Evolutionary conservation across 2,113 vertebrate species (phyloP), one percentile per base, ranked within the genome.

Genomic region (Hyla sarda): DNA sequence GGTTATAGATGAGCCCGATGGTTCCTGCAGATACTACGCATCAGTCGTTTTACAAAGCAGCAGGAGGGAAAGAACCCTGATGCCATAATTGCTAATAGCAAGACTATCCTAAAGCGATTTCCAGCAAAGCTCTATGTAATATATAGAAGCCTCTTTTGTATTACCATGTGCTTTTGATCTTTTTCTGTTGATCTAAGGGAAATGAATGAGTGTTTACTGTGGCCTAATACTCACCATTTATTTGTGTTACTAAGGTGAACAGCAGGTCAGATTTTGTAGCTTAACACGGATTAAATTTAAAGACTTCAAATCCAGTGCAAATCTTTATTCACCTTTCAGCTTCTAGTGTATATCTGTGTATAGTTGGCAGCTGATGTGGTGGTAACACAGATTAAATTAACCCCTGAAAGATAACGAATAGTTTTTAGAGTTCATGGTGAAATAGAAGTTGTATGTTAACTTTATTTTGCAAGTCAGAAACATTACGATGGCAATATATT

Each of bases 231-330:
- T 62, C 45, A 62, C 72, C n/a, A 48, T 84, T 45, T 32, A 76
- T 76, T 76, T 77, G 56, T 76, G 37, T 48, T 76, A 77, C 54
- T 84, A 54, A 67, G 83, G 83, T 84, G 67, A 83, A 73, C 25
- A 77, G 41, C 75, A 58, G 54, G 83, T 84, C 83, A 77, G 73
- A 77, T 65, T 84, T 32, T 65, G 16, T 19, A 67, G 58, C 65
- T 84, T 84, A 84, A 77, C 54, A 28, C 34, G 48, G 83, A 37
- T 84, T 84, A 84, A 50, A 77, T 75, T 77, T 84, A 83, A 83
- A 74, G 69, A 58, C 82, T 83, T 83, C 74, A 84, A 84, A 84
- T 77, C 83, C 73, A 84, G 25, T 67, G 56, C 48, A 84, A 84
- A 84, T 84, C 73, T 76, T 84, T 65, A 62, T 76, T 84, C 73